Evolutionary conservation across 2,888 invertebrate species (phyloP).

Genomic region (Scaptomyza tumidula): DNA sequence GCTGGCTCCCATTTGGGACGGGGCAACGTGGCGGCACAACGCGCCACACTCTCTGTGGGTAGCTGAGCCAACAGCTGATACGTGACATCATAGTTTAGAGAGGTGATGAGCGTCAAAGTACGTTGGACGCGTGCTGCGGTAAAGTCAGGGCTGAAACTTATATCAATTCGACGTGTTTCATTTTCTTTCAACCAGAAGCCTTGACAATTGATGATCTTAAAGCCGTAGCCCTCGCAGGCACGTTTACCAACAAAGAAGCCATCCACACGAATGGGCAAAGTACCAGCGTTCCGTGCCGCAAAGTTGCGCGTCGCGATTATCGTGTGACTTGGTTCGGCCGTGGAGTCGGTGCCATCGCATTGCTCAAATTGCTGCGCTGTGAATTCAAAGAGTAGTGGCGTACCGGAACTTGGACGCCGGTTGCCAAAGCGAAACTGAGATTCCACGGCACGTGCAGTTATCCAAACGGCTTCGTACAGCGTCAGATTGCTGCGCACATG

Average conservation of each 20-base stretch:
- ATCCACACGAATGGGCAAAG: constrained; percentile 91
- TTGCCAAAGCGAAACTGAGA: constrained; percentile 96
- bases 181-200: constrained; percentile 90
- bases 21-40: constrained; percentile 89
- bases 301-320: constrained; percentile 92
- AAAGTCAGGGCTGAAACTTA: constrained; percentile 95
- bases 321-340: constrained; percentile 3
- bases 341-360: constrained; percentile 81
- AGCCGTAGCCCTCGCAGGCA: constrained; percentile 92
- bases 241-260: constrained; percentile 88
- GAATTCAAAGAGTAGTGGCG: constrained; percentile 92
- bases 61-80: constrained; percentile 89
- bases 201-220: constrained; percentile 90
- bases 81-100: constrained; percentile 87
- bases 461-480: constrained; percentile 92
- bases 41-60: constrained; percentile 87
- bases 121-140: constrained; percentile 90
- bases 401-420: constrained; percentile 90
- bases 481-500: constrained; percentile 95
- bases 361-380: constrained; percentile 86
- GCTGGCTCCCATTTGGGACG: constrained; percentile 91
- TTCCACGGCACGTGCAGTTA: constrained; percentile 93
- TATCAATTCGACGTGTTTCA: constrained; percentile 90
- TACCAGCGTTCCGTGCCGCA: constrained; percentile 95
- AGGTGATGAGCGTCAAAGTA: constrained; percentile 87